Percentiles rank a stretch among this genome's conserved stretches.
These are phyloP conservation scores for Tyto alba DNA, from an alignment of 2,113 vertebrate species.

Conservation along the genomic window DNA sequence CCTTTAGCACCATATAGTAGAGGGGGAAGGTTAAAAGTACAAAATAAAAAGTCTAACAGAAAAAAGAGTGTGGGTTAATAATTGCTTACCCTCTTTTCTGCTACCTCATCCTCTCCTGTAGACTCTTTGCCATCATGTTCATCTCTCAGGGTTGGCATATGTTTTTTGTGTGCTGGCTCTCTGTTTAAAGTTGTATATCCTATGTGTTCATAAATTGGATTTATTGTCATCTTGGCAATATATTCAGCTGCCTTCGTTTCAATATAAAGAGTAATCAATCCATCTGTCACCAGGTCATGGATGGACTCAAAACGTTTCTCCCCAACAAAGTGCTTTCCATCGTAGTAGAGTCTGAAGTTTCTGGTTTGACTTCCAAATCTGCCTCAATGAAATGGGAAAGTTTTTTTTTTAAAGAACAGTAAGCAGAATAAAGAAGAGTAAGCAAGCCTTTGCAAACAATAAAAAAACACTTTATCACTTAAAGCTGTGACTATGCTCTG, in stretches of 20 bases:
- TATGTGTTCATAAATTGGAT: constrained; percentile 89
- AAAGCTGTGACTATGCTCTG: constrained; percentile 44
- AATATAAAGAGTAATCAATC: constrained; percentile 88
- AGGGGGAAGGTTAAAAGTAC: background rate
- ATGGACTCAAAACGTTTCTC: constrained; percentile 88
- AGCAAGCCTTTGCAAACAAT: constrained; percentile 62
- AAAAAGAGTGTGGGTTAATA: constrained; percentile 59
- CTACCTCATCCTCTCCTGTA: constrained; percentile 78
- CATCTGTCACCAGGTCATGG: constrained; percentile 88
- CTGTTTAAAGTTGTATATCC: constrained; percentile 93
- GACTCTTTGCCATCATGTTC: constrained; percentile 80
- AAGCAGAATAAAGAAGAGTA: constrained; percentile 66
- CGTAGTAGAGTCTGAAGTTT: constrained; percentile 88
- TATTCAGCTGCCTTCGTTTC: constrained; percentile 88
- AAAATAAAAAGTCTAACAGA: constrained; percentile 45
- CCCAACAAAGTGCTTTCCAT: constrained; percentile 87
- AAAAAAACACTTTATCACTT: constrained; percentile 53
- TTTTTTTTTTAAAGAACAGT: constrained; percentile 67
- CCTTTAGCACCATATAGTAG: background rate
- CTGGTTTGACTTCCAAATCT: constrained; percentile 89
- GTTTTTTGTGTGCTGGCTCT: constrained; percentile 90
- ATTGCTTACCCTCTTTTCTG: constrained; percentile 92
- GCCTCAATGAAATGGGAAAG: constrained; percentile 76
- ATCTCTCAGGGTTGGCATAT: constrained; percentile 82
- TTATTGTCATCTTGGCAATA: constrained; percentile 89